phyloP scores from a whole-genome alignment of 2,797 vertebrate genomes.

The Pseudochirops cupreus region DNA sequence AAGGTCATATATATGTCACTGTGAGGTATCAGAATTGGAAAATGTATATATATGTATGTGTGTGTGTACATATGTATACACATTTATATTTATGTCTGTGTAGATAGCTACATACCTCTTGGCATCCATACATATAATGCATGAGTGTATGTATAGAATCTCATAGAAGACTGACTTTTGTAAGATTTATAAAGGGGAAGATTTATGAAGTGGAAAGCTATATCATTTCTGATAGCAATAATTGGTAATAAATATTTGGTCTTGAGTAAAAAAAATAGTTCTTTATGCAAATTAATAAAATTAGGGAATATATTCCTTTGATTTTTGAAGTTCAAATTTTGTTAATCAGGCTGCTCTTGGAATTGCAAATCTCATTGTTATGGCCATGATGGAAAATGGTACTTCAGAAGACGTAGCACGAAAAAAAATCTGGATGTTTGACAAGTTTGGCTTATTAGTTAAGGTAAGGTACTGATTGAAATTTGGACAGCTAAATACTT shows the following conservation, averaged over 20 bases:
- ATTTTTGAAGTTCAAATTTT: constrained; percentile 49
- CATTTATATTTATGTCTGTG: neutral
- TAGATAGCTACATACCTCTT: neutral
- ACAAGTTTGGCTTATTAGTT: constrained; percentile 93
- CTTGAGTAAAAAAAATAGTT: neutral
- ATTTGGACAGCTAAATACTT: neutral
- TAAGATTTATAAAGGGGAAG: constrained; percentile 11
- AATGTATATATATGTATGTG: neutral
- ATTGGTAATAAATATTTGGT: neutral
- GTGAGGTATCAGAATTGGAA: neutral
- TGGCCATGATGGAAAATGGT: constrained; percentile 94
- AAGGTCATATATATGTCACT: neutral
- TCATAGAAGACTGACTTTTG: constrained; percentile 30
- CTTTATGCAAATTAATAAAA: neutral
- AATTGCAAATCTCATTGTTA: constrained; percentile 97
- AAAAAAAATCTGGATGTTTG: constrained; percentile 96
- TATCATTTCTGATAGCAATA: neutral
- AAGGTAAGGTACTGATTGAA: constrained; percentile 86
- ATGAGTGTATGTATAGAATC: constrained; percentile 8
- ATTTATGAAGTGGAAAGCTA: neutral
- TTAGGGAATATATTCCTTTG: neutral
- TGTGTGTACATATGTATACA: too few species aligned
- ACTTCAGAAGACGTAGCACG: constrained; percentile 90
- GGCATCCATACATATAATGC: neutral
- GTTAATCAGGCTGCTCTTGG: constrained; percentile 93